These are phyloP conservation scores for Eulithis testata DNA, from an alignment of 2,888 invertebrate species.

Conservation along the genomic window DNA sequence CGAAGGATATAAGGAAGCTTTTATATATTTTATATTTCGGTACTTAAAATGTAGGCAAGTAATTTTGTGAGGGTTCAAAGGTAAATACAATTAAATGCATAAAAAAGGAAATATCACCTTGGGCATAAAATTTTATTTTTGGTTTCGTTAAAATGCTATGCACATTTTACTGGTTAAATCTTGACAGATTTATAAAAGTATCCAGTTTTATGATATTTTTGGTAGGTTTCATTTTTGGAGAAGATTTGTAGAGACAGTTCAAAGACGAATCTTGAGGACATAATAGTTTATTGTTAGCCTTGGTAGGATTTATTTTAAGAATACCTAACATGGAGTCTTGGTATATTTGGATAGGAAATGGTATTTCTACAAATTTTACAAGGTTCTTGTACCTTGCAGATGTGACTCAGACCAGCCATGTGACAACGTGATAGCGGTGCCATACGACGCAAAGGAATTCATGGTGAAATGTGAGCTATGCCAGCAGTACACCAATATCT, in stretches of 20 bases:
- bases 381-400: conserved; percentile 59
- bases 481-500: conserved; percentile 88
- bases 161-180: conserved; percentile 20
- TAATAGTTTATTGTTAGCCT: conserved; percentile 26
- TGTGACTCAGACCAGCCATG: conserved; percentile 88
- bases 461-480: conserved; percentile 89
- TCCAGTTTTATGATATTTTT: conserved; percentile 16
- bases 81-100: conserved; percentile 4
- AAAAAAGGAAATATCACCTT: conserved; percentile 16
- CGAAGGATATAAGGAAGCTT: not conserved
- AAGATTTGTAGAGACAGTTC: conserved; percentile 25
- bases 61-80: conserved; percentile 8
- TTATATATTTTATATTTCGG: not conserved
- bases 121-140: conserved; percentile 22
- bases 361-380: too few species aligned
- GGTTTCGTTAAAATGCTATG: conserved; percentile 19
- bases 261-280: conserved; percentile 17
- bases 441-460: conserved; percentile 87
- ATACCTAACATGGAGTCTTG: not conserved
- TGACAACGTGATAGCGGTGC: conserved; percentile 86
- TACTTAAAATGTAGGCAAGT: conserved; percentile 17
- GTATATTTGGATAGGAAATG: too few species aligned
- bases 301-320: conserved; percentile 22
- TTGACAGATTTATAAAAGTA: conserved; percentile 17
- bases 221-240: conserved; percentile 18